Conservation (phyloP, 1,140 invertebrate species). For the Lycorma delicatula region DNA sequence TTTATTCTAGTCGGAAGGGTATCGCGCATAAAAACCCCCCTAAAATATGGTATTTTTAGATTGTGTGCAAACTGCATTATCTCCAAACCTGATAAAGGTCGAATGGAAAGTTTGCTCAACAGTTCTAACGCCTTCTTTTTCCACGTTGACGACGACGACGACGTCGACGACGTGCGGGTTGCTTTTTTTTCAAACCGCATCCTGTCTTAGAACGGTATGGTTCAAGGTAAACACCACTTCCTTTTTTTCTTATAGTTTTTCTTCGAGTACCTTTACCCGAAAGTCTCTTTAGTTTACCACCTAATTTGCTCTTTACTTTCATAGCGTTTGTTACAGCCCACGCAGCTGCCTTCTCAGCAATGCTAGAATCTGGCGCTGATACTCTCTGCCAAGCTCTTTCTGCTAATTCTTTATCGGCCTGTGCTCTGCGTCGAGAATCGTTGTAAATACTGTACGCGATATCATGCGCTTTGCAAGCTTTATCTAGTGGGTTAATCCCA, state of each 20-base stretch:
- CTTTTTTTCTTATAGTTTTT: conserved; percentile 1
- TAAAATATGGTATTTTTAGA: conserved; percentile 15
- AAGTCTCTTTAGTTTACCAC: background rate
- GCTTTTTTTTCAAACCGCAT: background rate
- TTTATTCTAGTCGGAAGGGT: conserved; percentile 24
- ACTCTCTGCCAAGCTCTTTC: conserved; percentile 34
- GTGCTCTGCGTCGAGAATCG: conserved; percentile 32
- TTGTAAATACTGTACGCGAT: conserved; percentile 33
- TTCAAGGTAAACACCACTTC: background rate
- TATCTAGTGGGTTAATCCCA: conserved; percentile 38
- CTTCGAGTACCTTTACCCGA: background rate
- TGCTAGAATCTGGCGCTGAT: conserved; percentile 33
- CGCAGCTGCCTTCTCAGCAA: conserved; percentile 33
- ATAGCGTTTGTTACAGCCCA: conserved; percentile 31
- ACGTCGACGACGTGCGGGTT: too few relatives aligned
- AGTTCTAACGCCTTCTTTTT: background rate
- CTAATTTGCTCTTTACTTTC: conserved; percentile 33
- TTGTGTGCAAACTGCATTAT: background rate
- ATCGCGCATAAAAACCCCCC: conserved; percentile 22
- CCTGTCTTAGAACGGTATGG: background rate
- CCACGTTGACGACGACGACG: background rate
- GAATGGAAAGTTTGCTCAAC: background rate
- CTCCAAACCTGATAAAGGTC: conserved; percentile 4
- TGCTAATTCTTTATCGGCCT: conserved; percentile 34
- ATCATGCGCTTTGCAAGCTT: conserved; percentile 38